Base-by-base conservation (phyloP, 2,888 invertebrate species). In the Pollenia griseotomentosa region DNA sequence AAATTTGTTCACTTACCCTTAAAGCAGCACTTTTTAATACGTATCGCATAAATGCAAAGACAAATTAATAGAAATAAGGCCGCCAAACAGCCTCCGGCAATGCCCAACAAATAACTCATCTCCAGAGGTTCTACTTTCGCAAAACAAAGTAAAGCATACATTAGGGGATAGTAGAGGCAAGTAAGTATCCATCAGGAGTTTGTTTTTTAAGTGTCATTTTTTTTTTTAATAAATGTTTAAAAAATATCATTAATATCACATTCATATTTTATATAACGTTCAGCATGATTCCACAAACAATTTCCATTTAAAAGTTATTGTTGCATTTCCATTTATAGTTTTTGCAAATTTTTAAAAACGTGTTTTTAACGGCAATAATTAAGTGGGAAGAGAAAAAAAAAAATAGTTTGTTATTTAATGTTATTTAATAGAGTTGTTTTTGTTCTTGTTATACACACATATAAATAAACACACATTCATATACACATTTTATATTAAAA, bases 11-110 rank as follows among this genome's bases (percentile, higher is more conserved):
- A 87, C 95, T 95, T 93, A 95, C 95, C 94, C 91, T 95, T 94
- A 91, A 95, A 95, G 91, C 95, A 95, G 92, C 95, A 95, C 91
- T 95, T 95, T 91, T 95, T 95, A 79, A 95, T 94, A 87, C 94
- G 94, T 83, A 95, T 93, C 80, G 95, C 94, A 91, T 95, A 95
- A 87, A 95, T 94, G 91, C 95, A 95, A 78, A 94, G 94, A 80
- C 95, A 94, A 82, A 95, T 93, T 86, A 95, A 92, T 53, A 95
- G 92, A 53, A 95, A 92, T 88, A 95, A 94, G 79, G 94, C 94
- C 23, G 95, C 94, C 88, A 95, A 92, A 85, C 95, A 94, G 79
- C 94, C 95, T 68, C 94, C 95, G 51, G 95, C 95, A 53, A 95
- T 93, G 87, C 95, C 95, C 88, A 95, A 93, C 89, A 95, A 91